Evolutionary conservation across 2,888 invertebrate genomes (phyloP).

Genomic region (Liodrosophila aerea): DNA sequence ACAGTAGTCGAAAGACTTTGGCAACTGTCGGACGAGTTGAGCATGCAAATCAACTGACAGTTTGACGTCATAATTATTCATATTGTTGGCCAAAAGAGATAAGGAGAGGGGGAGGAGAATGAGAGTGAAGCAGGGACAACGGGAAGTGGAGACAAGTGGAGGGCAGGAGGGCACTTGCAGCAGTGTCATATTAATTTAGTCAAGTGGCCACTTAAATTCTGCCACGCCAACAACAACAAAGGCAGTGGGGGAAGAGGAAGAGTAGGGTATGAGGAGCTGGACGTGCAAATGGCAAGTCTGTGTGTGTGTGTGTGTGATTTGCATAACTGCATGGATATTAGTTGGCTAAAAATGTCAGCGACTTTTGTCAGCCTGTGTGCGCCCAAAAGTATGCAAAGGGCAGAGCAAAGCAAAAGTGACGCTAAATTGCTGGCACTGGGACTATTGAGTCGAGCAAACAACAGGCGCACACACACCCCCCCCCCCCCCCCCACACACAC

Average conservation of each 20-base stretch:
- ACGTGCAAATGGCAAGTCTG: conserved; percentile 59
- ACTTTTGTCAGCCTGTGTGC: conserved; percentile 40
- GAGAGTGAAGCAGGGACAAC: background rate
- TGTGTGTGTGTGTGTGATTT: conserved; percentile 47
- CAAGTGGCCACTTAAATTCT: conserved; percentile 76
- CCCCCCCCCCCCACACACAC: background rate
- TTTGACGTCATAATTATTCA: conserved; percentile 70
- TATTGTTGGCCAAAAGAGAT: conserved; percentile 58
- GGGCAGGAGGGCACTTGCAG: conserved; percentile 61
- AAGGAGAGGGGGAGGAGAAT: conserved; percentile 14
- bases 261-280: conserved; percentile 15
- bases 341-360: conserved; percentile 59
- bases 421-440: conserved; percentile 7
- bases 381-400: conserved; percentile 26
- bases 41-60: conserved; percentile 66
- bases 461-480: background rate
- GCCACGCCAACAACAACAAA: conserved; percentile 47
- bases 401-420: conserved; percentile 13
- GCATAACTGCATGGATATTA: conserved; percentile 68
- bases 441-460: background rate
- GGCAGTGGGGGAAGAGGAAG: conserved; percentile 1
- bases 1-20: conserved; percentile 35
- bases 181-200: conserved; percentile 77
- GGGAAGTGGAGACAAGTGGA: conserved; percentile 51
- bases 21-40: conserved; percentile 33